Evolutionary conservation across 2,797 vertebrate species (phyloP).

Genomic region (Labeo calbasu): DNA sequence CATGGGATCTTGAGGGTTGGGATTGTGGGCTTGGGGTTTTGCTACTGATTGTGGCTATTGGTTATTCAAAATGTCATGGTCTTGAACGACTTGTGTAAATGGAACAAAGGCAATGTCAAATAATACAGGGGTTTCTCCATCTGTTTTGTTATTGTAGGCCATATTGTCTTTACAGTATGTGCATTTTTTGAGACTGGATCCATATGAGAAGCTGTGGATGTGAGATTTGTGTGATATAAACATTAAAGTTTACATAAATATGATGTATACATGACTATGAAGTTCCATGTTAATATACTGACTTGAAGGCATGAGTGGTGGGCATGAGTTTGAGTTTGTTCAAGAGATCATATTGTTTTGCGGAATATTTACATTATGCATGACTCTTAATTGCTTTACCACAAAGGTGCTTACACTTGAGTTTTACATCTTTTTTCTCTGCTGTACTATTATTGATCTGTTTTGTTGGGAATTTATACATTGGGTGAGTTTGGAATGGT

Average conservation of each 20-base stretch:
- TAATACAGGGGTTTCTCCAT: neutral
- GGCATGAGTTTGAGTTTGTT: neutral
- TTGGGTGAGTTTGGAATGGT: conserved; percentile 18
- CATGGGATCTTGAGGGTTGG: neutral
- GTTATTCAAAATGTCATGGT: neutral
- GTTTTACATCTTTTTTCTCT: neutral
- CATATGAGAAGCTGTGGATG: neutral
- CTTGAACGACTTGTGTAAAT: neutral
- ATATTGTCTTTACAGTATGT: neutral
- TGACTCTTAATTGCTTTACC: neutral
- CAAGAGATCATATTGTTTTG: neutral
- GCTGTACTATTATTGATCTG: neutral
- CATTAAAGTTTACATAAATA: neutral
- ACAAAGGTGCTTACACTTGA: neutral
- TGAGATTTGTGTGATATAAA: neutral
- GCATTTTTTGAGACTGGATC: neutral
- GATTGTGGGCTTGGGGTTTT: neutral
- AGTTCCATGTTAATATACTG: neutral
- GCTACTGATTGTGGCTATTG: neutral
- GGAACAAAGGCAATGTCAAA: neutral
- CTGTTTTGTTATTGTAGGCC: neutral
- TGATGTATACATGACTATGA: neutral
- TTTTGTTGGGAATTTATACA: neutral
- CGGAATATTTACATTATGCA: neutral
- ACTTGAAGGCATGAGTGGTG: neutral